These are phyloP conservation scores for Dipodomys merriami DNA, from an alignment of 2,113 vertebrate species.

Conservation along the genomic window DNA sequence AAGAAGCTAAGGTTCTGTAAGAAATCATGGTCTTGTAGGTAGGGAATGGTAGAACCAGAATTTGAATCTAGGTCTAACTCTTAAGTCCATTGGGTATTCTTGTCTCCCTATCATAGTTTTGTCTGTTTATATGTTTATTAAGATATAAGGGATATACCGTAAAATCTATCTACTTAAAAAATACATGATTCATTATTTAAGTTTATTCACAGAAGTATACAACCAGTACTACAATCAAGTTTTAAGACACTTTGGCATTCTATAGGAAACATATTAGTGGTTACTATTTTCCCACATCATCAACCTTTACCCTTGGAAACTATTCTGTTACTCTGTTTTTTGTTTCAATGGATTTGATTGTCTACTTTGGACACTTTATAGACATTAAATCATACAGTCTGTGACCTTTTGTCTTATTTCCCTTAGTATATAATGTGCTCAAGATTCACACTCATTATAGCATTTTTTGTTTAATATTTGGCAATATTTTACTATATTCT, in stretches of 20 bases:
- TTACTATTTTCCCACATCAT: not conserved
- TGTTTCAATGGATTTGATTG: slow-evolving; percentile 47
- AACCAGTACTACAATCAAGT: not conserved
- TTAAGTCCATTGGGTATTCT: not conserved
- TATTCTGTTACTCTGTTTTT: not conserved
- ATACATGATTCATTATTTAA: not conserved
- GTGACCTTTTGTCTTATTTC: not conserved
- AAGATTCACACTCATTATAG: not conserved
- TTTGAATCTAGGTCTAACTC: not conserved
- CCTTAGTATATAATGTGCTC: not conserved
- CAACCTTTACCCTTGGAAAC: not conserved
- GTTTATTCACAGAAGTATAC: not conserved
- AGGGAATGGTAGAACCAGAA: not conserved
- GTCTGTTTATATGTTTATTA: not conserved
- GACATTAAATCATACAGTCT: slow-evolving; percentile 2
- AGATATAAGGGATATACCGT: not conserved
- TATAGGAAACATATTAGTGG: not conserved
- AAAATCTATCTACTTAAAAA: not conserved
- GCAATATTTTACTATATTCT: not conserved
- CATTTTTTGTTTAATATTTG: not conserved
- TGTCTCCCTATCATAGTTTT: not conserved
- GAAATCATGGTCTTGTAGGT: not conserved
- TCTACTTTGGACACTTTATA: slow-evolving; percentile 14
- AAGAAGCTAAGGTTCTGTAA: slow-evolving; percentile 9
- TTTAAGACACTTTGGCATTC: slow-evolving; percentile 30